These are phyloP conservation scores for Noctua comes DNA, from an alignment of 2,888 invertebrate species.

Conservation along the genomic window DNA sequence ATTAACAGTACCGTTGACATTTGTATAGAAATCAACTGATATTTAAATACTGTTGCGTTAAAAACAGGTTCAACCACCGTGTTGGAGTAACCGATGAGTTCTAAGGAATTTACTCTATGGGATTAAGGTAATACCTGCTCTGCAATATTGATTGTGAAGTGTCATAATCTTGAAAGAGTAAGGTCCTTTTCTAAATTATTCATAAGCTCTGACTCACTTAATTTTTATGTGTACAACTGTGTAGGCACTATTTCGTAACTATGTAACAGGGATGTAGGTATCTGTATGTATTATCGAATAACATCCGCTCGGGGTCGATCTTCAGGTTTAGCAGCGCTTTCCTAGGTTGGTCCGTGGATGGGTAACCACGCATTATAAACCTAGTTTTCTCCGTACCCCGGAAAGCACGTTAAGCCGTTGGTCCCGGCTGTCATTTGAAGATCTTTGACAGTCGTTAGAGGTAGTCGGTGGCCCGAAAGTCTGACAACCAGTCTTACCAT, in stretches of 20 bases:
- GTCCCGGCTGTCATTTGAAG: too few species aligned
- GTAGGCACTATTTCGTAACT: background rate
- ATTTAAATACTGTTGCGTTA: constrained; percentile 64
- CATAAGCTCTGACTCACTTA: background rate
- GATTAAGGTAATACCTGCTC: constrained; percentile 50
- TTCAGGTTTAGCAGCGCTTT: too few species aligned
- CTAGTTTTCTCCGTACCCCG: too few species aligned
- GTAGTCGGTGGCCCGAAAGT: too few species aligned
- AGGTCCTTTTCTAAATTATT: constrained; percentile 20
- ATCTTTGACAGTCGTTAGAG: too few species aligned
- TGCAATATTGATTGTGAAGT: constrained; percentile 42
- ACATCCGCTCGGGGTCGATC: too few species aligned
- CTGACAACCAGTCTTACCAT: too few species aligned
- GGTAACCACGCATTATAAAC: too few species aligned
- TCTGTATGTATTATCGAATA: too few species aligned
- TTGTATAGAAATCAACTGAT: constrained; percentile 60
- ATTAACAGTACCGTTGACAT: constrained; percentile 58
- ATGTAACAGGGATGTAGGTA: background rate
- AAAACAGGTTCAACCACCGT: constrained; percentile 59
- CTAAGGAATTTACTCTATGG: constrained; percentile 48
- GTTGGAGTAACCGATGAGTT: constrained; percentile 54
- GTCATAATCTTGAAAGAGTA: constrained; percentile 33
- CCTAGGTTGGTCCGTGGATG: too few species aligned
- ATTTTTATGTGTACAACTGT: background rate
- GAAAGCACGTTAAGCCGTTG: too few species aligned